Percentiles rank a stretch among this genome's conserved stretches.
phyloP scores from a whole-genome alignment of 2,888 invertebrate genomes.

The Agrilus mali region DNA sequence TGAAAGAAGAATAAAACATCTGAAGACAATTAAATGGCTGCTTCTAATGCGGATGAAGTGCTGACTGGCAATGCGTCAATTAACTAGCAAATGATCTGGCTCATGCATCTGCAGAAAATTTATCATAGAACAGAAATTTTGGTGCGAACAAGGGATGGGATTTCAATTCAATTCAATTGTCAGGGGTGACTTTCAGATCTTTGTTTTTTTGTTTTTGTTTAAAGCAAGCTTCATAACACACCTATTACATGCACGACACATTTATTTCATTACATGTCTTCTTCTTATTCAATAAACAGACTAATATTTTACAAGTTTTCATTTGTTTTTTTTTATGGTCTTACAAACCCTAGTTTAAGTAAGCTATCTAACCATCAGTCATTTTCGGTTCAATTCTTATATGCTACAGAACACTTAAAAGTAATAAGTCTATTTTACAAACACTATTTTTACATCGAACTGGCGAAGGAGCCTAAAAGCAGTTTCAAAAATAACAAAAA shows the following conservation, averaged over 20 bases:
- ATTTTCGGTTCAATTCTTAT: constrained; percentile 5
- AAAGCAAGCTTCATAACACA: constrained; percentile 26
- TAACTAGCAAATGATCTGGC: no score
- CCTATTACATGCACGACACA: constrained; percentile 36
- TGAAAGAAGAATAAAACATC: constrained; percentile 22
- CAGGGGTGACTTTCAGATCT: no score
- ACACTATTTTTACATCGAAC: no score
- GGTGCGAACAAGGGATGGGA: no score
- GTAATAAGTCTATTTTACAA: constrained; percentile 4
- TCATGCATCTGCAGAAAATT: no score
- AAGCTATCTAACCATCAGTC: no score
- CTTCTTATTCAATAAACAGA: constrained; percentile 25
- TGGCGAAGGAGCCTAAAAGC: no score
- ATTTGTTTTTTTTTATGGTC: constrained; percentile 12
- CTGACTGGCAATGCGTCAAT: constrained; percentile 10
- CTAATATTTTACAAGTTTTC: constrained; percentile 25
- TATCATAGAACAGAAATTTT: no score
- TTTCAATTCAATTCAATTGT: no score
- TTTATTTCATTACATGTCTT: constrained; percentile 34
- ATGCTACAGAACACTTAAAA: constrained; percentile 31
- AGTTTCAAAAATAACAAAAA: no score
- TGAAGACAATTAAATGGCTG: constrained; percentile 6
- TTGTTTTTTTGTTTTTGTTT: no score
- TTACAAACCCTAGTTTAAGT: constrained; percentile 10
- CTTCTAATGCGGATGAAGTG: constrained; percentile 7